A percentile compares a stretch with the other conserved stretches of the same genome.
Conservation (phyloP, 2,113 vertebrate species). For the Picathartes gymnocephalus region DNA sequence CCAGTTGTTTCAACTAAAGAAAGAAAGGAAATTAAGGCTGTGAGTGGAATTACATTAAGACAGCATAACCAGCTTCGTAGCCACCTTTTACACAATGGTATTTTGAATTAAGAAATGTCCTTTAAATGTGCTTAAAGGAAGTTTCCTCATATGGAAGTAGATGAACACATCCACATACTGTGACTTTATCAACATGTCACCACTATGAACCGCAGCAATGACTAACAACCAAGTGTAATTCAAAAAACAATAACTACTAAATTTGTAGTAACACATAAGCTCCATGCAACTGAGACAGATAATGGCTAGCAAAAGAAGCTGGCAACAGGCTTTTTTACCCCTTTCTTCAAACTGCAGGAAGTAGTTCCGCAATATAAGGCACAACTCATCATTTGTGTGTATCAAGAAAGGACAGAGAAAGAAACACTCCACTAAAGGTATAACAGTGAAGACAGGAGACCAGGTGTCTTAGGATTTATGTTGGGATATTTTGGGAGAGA, state of each 20-base stretch:
- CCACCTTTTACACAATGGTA: neutral
- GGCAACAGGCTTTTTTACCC: neutral
- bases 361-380: neutral
- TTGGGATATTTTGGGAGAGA: no score
- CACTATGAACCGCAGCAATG: neutral
- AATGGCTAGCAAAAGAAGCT: neutral
- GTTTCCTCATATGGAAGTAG: neutral
- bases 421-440: neutral
- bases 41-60: neutral
- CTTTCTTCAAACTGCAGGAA: neutral
- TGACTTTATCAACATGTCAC: slow-evolving; percentile 31
- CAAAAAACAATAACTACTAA: neutral
- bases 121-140: neutral
- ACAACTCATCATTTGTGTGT: neutral
- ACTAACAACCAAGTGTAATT: neutral
- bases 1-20: neutral
- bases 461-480: neutral
- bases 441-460: neutral
- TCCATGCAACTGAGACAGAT: neutral
- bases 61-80: neutral
- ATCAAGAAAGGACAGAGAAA: neutral
- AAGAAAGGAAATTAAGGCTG: neutral
- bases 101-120: neutral
- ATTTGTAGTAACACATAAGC: neutral
- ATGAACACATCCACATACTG: neutral